Conservation (phyloP, 2,113 vertebrate genomes). For the Hyperopisus bebe region DNA sequence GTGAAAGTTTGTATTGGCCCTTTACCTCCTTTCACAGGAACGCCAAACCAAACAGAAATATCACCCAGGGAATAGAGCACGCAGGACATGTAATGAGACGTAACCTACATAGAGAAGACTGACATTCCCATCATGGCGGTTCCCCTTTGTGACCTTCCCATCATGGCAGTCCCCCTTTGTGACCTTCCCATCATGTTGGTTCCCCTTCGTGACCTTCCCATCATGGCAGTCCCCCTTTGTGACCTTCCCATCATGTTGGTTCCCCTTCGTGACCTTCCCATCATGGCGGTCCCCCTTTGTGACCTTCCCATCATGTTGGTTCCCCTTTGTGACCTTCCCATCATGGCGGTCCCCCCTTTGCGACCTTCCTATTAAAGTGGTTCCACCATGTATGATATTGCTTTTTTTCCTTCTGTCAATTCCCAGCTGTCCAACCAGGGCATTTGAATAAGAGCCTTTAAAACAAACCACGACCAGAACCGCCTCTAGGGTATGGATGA, state of each 20-base stretch:
- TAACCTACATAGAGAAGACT: conserved; percentile 26
- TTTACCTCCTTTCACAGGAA: background rate
- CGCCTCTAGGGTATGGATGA: background rate
- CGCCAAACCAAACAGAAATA: conserved; percentile 12
- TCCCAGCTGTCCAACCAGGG: conserved; percentile 7
- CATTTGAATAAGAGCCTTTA: conserved; percentile 23
- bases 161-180: background rate
- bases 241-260: background rate
- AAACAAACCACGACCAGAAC: background rate
- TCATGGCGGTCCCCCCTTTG: no score
- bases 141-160: background rate
- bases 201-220: background rate
- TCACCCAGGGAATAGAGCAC: conserved; percentile 24
- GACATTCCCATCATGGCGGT: background rate
- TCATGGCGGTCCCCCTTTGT: background rate
- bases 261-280: background rate
- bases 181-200: background rate
- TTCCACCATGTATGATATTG: background rate
- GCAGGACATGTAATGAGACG: conserved; percentile 15
- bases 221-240: background rate
- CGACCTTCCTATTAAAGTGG: background rate
- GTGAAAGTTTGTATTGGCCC: conserved; percentile 29
- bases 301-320: background rate
- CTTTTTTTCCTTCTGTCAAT: background rate
- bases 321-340: no score